Percentiles rank a stretch among this genome's conserved stretches.
Evolutionary conservation across 2,888 invertebrate species (phyloP).

Genomic region (Scrobipalpa atriplicella): DNA sequence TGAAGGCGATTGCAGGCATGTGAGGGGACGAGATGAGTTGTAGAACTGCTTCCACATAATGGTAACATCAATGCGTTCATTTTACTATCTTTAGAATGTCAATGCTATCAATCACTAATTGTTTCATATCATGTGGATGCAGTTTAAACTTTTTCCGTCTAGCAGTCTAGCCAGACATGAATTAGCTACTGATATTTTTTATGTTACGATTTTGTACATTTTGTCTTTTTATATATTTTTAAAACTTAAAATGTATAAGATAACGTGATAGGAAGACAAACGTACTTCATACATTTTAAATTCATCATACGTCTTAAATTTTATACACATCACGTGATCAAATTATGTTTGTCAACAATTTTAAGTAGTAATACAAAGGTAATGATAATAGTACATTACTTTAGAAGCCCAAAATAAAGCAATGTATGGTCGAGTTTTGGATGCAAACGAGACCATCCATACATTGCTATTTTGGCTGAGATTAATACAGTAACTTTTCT

Average conservation of each 20-base stretch:
- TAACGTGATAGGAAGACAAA: background rate
- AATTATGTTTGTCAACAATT: conserved; percentile 14
- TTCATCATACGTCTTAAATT: background rate
- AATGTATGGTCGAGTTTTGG: too few relatives aligned
- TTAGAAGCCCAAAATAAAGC: too few relatives aligned
- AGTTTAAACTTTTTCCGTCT: background rate
- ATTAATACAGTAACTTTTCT: too few relatives aligned
- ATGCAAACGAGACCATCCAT: too few relatives aligned
- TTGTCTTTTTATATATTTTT: conserved; percentile 16
- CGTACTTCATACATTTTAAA: background rate
- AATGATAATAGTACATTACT: too few relatives aligned
- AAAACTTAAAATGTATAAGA: background rate
- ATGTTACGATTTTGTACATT: conserved; percentile 35
- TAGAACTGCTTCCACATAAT: background rate
- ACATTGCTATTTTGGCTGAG: too few relatives aligned
- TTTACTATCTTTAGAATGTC: background rate
- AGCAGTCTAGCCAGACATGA: background rate
- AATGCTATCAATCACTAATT: background rate
- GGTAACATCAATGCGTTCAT: background rate
- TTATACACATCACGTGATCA: conserved; percentile 1
- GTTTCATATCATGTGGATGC: background rate
- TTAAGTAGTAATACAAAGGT: conserved; percentile 12
- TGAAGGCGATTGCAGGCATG: background rate
- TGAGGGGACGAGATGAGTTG: background rate
- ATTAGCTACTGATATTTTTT: background rate